Conservation (phyloP, 1,140 invertebrate species). For the Chironomus tepperi region DNA sequence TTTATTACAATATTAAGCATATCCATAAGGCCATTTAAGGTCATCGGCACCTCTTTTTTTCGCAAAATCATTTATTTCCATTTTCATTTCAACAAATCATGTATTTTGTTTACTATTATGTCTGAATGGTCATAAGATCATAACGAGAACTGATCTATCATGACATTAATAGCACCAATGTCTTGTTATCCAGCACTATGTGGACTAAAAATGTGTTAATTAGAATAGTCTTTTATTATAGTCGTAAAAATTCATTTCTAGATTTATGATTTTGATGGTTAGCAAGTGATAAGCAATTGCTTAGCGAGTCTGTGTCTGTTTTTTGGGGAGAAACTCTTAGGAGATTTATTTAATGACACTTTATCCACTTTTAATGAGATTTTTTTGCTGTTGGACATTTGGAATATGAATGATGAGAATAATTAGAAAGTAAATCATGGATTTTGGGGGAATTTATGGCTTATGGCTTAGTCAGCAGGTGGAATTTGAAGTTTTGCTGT, state of each 20-base stretch:
- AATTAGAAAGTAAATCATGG: too few species aligned
- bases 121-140: too few species aligned
- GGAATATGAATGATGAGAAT: background rate
- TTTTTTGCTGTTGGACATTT: background rate
- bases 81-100: background rate
- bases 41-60: background rate
- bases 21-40: background rate
- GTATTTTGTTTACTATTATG: background rate
- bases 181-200: background rate
- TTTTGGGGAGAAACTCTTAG: background rate
- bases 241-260: background rate
- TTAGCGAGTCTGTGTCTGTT: background rate
- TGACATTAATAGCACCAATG: too few species aligned
- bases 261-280: background rate
- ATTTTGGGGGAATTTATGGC: too few species aligned
- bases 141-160: too few species aligned
- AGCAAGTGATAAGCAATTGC: background rate
- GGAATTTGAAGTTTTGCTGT: too few species aligned
- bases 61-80: background rate
- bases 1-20: background rate
- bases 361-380: background rate
- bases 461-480: too few species aligned
- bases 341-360: slow-evolving; percentile 2
- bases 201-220: background rate
- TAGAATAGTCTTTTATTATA: background rate